phyloP scores from a whole-genome alignment of 2,797 vertebrate genomes.

The Leucoraja ocellata region DNA sequence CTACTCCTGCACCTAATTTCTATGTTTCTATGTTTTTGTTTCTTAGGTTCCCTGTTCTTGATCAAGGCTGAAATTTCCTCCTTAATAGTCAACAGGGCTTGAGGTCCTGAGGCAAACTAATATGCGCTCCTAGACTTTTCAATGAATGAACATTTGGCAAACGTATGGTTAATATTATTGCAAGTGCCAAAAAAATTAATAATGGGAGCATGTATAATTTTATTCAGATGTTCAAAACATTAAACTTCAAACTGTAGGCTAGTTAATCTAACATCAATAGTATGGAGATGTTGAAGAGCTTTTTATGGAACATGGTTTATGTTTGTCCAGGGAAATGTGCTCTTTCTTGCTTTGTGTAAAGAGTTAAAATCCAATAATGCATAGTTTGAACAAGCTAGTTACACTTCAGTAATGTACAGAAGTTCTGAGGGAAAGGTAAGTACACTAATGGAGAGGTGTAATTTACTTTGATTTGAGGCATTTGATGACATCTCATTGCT shows the following conservation, averaged over 20 bases:
- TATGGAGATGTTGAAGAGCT: background rate
- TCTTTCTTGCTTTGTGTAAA: background rate
- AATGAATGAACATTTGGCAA: background rate
- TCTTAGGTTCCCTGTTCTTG: background rate
- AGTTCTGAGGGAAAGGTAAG: slow-evolving; percentile 5
- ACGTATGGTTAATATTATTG: background rate
- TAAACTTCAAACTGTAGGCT: background rate
- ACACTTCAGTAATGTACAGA: background rate
- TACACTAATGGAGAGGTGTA: slow-evolving; percentile 20
- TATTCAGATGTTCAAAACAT: background rate
- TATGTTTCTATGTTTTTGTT: too few relatives aligned
- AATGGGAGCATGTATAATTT: background rate
- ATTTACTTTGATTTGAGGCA: background rate
- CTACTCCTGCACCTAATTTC: too few relatives aligned
- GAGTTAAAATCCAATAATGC: background rate
- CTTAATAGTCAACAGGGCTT: background rate
- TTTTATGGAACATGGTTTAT: background rate
- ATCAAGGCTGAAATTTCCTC: background rate
- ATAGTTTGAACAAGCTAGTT: background rate
- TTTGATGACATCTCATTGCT: background rate
- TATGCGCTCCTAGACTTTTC: background rate
- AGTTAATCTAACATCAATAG: background rate
- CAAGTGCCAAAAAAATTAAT: background rate
- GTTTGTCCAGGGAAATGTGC: background rate
- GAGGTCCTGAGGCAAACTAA: background rate